phyloP scores from a whole-genome alignment of 2,888 invertebrate genomes.

The Diabrotica balteata region DNA sequence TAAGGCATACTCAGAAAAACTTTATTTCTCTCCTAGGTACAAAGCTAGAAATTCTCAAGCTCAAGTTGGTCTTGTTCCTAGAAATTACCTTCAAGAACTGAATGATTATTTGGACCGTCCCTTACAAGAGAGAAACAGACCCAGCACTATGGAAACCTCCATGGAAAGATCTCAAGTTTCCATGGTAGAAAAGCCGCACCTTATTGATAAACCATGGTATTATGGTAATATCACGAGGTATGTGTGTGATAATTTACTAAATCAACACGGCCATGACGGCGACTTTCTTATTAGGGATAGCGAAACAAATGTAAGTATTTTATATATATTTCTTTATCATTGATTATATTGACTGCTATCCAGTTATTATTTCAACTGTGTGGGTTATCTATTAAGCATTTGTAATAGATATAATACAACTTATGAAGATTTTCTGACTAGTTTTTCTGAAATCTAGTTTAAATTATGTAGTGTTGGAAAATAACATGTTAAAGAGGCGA shows the following conservation, averaged over 20 bases:
- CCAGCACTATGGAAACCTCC: constrained; percentile 53
- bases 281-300: constrained; percentile 99
- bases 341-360: too few species aligned
- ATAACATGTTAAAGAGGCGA: too few species aligned
- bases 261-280: constrained; percentile 95
- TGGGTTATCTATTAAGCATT: too few species aligned
- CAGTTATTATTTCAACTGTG: too few species aligned
- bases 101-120: constrained; percentile 89
- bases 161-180: constrained; percentile 57
- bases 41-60: constrained; percentile 93
- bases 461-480: too few species aligned
- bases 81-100: constrained; percentile 92
- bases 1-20: too few species aligned
- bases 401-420: too few species aligned
- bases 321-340: background rate
- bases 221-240: constrained; percentile 95
- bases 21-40: constrained; percentile 61
- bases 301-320: constrained; percentile 91
- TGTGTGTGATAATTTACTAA: constrained; percentile 95
- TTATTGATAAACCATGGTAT: constrained; percentile 92
- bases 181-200: constrained; percentile 70
- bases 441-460: too few species aligned
- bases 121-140: constrained; percentile 66
- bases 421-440: too few species aligned
- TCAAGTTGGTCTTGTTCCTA: constrained; percentile 92